Evolutionary conservation across 2,888 invertebrate species (phyloP).

Genomic region (Mycogona germanica): DNA sequence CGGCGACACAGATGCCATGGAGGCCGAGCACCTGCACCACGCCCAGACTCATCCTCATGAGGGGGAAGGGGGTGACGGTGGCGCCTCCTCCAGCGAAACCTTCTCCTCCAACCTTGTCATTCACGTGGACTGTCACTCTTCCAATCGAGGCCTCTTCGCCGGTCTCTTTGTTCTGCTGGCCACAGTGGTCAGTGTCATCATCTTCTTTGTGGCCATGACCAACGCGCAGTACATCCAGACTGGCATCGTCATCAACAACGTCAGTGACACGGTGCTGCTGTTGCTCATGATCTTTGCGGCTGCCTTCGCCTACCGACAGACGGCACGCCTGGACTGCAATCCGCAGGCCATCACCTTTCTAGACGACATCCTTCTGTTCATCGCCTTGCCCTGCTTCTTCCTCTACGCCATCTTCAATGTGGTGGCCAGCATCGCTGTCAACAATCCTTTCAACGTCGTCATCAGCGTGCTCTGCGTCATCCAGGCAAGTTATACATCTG

Average conservation of each 20-base stretch:
- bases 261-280: constrained; percentile 44
- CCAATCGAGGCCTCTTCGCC: constrained; percentile 58
- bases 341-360: constrained; percentile 49
- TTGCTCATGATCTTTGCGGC: constrained; percentile 45
- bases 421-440: constrained; percentile 47
- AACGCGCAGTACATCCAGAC: constrained; percentile 33
- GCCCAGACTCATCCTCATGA: too few relatives aligned
- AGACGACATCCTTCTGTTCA: constrained; percentile 55
- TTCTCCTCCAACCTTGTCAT: constrained; percentile 40
- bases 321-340: constrained; percentile 51
- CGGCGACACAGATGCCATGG: constrained; percentile 36
- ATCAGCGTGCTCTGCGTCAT: constrained; percentile 41
- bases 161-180: constrained; percentile 50
- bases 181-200: constrained; percentile 45
- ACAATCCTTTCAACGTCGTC: constrained; percentile 41
- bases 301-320: constrained; percentile 48
- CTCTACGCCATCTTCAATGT: constrained; percentile 54
- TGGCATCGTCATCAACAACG: constrained; percentile 25
- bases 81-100: constrained; percentile 20
- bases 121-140: constrained; percentile 60
- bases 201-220: constrained; percentile 46
- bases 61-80: background rate
- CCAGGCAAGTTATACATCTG: constrained; percentile 44
- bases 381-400: constrained; percentile 59
- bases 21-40: constrained; percentile 28